Conservation (phyloP, 1,140 invertebrate genomes). For the Zaprionus africanus region DNA sequence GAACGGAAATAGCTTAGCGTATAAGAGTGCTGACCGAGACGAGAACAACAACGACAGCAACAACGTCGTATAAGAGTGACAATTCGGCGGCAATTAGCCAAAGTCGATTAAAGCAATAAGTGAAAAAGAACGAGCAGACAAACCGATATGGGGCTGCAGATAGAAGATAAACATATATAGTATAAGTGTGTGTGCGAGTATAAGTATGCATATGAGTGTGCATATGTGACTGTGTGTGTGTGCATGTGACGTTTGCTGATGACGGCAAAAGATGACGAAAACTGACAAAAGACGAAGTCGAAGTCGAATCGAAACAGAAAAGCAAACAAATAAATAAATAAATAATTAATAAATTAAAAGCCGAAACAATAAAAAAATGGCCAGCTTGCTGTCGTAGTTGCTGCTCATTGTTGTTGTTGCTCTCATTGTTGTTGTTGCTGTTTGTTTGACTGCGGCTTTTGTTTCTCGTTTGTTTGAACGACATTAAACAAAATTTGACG, state of each 20-base stretch:
- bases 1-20: slow-evolving; percentile 2
- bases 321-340: slow-evolving; percentile 69
- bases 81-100: slow-evolving; percentile 21
- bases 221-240: slow-evolving; percentile 4
- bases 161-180: slow-evolving; percentile 5
- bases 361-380: slow-evolving; percentile 54
- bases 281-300: slow-evolving; percentile 31
- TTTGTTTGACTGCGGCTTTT: slow-evolving; percentile 37
- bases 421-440: slow-evolving; percentile 36
- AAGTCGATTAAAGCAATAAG: neutral
- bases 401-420: neutral
- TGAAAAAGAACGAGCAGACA: neutral
- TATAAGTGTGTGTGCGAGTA: neutral
- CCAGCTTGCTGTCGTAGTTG: neutral
- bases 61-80: slow-evolving; percentile 30
- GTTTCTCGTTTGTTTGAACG: slow-evolving; percentile 50
- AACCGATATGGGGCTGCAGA: neutral
- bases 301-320: slow-evolving; percentile 33
- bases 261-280: slow-evolving; percentile 42
- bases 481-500: slow-evolving; percentile 47
- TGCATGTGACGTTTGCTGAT: slow-evolving; percentile 54
- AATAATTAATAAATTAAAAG: slow-evolving; percentile 75
- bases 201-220: neutral
- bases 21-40: neutral
- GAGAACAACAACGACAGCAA: neutral